Evolutionary conservation across 2,888 invertebrate species (phyloP).

Genomic region (Omphaloscelis lunosa): DNA sequence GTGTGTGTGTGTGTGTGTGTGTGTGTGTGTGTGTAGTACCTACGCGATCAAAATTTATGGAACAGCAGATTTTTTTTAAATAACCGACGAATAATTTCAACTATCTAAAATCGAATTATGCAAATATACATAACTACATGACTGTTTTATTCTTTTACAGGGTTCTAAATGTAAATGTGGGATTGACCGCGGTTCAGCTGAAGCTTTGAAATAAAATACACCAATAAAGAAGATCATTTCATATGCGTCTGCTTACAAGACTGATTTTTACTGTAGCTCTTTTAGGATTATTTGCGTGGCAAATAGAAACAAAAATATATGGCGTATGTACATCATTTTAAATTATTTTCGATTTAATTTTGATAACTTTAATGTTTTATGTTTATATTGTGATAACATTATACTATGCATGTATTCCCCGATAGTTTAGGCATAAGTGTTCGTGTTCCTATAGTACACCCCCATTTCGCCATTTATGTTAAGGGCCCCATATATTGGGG

Average conservation of each 20-base stretch:
- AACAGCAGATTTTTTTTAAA: too few relatives aligned
- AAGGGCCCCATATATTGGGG: too few relatives aligned
- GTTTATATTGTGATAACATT: not conserved
- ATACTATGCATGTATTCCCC: too few relatives aligned
- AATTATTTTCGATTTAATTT: not conserved
- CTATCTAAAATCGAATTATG: too few relatives aligned
- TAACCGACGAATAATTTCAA: too few relatives aligned
- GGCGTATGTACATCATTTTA: conserved; percentile 30
- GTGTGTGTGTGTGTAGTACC: too few relatives aligned
- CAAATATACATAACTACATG: too few relatives aligned
- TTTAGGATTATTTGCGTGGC: not conserved
- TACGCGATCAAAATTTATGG: too few relatives aligned
- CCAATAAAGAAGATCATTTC: not conserved
- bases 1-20: too few relatives aligned
- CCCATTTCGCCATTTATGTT: too few relatives aligned
- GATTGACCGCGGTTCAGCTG: not conserved
- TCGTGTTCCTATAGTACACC: too few relatives aligned
- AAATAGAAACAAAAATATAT: conserved; percentile 13
- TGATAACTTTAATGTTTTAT: not conserved
- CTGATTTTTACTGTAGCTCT: conserved; percentile 1
- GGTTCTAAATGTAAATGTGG: not conserved
- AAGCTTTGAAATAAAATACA: not conserved
- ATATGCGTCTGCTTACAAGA: conserved; percentile 20
- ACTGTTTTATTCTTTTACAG: not conserved
- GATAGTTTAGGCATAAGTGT: too few relatives aligned